Percentiles rank a stretch among this genome's conserved stretches.
Conservation (phyloP, 1,140 invertebrate genomes). For the Hylaeus volcanicus region DNA sequence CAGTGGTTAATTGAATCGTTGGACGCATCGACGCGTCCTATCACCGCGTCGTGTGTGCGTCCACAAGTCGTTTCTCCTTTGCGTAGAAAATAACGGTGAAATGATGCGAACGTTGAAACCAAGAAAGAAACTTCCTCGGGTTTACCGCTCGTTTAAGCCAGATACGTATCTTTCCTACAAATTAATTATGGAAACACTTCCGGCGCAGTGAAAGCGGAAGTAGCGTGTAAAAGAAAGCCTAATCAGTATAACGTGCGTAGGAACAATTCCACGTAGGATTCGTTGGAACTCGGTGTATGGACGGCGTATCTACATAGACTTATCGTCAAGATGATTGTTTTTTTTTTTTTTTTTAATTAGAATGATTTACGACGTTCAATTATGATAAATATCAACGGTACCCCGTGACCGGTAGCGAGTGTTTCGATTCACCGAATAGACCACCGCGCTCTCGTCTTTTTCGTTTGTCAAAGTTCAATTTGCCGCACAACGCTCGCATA, state of each 20-base stretch:
- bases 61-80: background rate
- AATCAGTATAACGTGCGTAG: slow-evolving; percentile 20
- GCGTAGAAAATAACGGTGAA: slow-evolving; percentile 13
- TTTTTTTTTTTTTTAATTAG: slow-evolving; percentile 46
- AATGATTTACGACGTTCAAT: slow-evolving; percentile 41
- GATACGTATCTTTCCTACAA: slow-evolving; percentile 51
- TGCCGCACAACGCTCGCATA: slow-evolving; percentile 17
- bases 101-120: slow-evolving; percentile 19
- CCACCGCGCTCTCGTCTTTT: background rate
- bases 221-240: slow-evolving; percentile 59
- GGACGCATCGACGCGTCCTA: background rate
- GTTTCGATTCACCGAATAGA: slow-evolving; percentile 37
- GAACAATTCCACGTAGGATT: slow-evolving; percentile 21
- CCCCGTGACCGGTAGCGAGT: slow-evolving; percentile 32
- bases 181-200: slow-evolving; percentile 62
- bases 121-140: slow-evolving; percentile 36
- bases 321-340: background rate
- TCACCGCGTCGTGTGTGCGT: background rate
- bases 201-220: slow-evolving; percentile 62
- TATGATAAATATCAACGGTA: slow-evolving; percentile 42
- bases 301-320: background rate
- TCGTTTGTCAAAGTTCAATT: slow-evolving; percentile 16
- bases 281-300: background rate
- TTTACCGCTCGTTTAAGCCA: slow-evolving; percentile 45
- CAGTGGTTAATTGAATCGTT: background rate